These are phyloP conservation scores for Datnioides undecimradiatus DNA, from an alignment of 2,113 vertebrate genomes.

Conservation along the genomic window DNA sequence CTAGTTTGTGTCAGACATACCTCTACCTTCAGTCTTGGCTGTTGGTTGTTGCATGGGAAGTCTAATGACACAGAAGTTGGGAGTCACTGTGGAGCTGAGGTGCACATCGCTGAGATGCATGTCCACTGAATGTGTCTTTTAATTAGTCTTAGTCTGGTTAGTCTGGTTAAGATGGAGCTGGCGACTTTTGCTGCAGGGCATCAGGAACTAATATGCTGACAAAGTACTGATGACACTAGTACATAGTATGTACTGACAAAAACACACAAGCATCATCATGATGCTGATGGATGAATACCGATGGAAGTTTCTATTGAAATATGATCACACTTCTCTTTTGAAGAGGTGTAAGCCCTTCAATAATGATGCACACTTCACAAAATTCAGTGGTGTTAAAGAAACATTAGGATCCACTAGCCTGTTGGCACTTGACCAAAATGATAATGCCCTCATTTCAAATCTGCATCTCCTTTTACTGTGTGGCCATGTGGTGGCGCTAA, in stretches of 20 bases:
- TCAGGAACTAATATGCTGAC: not conserved
- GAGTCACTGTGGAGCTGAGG: not conserved
- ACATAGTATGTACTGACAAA: not conserved
- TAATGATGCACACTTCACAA: no score
- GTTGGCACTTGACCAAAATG: not conserved
- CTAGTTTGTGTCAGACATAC: no score
- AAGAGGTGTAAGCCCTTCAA: not conserved
- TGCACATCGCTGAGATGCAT: no score
- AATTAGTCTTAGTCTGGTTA: no score
- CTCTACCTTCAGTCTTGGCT: not conserved
- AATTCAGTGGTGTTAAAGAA: no score
- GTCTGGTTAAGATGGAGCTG: not conserved
- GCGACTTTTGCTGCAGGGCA: no score
- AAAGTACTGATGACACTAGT: not conserved
- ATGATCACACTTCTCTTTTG: not conserved
- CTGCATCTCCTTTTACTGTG: not conserved
- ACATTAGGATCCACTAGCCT: not conserved
- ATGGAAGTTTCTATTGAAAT: not conserved
- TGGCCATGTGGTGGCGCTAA: slow-evolving; percentile 29
- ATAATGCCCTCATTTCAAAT: not conserved
- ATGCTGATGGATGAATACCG: not conserved
- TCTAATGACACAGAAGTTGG: no score
- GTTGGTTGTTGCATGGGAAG: not conserved
- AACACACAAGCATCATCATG: not conserved
- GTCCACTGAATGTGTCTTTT: no score